These are phyloP conservation scores for Hyalella azteca DNA, from an alignment of 2,888 invertebrate genomes.

Conservation along the genomic window DNA sequence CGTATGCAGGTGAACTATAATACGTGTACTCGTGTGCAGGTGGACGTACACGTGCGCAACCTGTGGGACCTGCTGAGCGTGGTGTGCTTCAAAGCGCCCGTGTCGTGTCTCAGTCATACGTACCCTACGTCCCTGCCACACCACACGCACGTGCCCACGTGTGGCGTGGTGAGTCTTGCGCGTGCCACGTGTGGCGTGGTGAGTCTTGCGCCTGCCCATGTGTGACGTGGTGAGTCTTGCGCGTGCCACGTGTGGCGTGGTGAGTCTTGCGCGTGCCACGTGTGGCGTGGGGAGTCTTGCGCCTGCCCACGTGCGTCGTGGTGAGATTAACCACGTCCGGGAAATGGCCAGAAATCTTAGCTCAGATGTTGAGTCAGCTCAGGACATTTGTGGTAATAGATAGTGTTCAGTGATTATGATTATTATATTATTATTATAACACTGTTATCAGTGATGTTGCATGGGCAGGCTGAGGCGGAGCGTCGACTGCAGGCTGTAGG, in stretches of 20 bases:
- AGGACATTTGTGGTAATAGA: too few relatives aligned
- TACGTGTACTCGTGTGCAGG: too few relatives aligned
- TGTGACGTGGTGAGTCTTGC: too few relatives aligned
- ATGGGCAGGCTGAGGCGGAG: not conserved
- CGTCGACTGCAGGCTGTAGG: not conserved
- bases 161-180: slow-evolving; percentile 61
- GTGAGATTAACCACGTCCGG: too few relatives aligned
- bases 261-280: slow-evolving; percentile 59
- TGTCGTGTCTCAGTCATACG: slow-evolving; percentile 61
- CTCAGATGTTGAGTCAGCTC: too few relatives aligned
- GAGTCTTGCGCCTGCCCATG: too few relatives aligned
- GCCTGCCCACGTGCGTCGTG: not conserved
- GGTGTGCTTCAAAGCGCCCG: slow-evolving; percentile 60
- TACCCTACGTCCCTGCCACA: slow-evolving; percentile 64
- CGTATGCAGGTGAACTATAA: not conserved
- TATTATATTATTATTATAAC: too few relatives aligned
- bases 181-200: not conserved
- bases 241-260: slow-evolving; percentile 62
- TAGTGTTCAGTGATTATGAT: too few relatives aligned
- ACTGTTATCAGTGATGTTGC: too few relatives aligned
- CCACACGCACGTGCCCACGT: slow-evolving; percentile 62
- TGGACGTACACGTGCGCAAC: slow-evolving; percentile 61
- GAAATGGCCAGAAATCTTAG: too few relatives aligned
- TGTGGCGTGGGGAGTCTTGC: not conserved
- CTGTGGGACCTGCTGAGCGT: slow-evolving; percentile 64